These are phyloP conservation scores for Sphyrna mokarran DNA, from an alignment of 2,113 vertebrate species.

Conservation along the genomic window DNA sequence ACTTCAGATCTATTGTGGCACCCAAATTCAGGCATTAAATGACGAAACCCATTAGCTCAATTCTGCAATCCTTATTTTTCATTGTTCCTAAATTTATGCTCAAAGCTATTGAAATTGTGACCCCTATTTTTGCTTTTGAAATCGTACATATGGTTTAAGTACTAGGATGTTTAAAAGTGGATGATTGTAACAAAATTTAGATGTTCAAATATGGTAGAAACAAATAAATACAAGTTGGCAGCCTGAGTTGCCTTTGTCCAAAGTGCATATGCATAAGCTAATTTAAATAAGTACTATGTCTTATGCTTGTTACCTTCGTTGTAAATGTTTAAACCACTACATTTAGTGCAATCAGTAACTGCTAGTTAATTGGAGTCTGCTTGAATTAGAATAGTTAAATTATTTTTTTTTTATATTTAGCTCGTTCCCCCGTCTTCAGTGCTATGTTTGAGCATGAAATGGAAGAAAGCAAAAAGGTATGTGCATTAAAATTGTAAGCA, in stretches of 20 bases:
- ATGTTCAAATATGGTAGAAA: background rate
- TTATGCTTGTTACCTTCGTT: background rate
- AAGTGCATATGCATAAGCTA: background rate
- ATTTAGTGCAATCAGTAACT: background rate
- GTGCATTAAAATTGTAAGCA: background rate
- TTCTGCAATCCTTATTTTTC: background rate
- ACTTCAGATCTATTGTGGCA: background rate
- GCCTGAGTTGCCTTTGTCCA: background rate
- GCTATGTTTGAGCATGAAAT: constrained; percentile 90
- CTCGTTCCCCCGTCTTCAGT: constrained; percentile 80
- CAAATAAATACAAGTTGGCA: background rate
- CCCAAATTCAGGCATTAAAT: background rate
- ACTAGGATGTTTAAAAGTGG: background rate
- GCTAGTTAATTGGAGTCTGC: background rate
- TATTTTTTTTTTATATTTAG: constrained; percentile 46
- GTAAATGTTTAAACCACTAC: background rate
- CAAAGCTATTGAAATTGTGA: background rate
- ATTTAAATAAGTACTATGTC: background rate
- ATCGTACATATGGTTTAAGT: background rate
- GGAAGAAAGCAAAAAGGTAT: constrained; percentile 85
- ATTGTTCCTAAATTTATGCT: background rate
- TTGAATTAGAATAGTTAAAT: background rate
- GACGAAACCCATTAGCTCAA: background rate
- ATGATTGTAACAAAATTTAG: background rate
- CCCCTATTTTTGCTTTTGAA: background rate